These are phyloP conservation scores for Syritta pipiens DNA, from an alignment of 2,888 invertebrate genomes.

Conservation along the genomic window DNA sequence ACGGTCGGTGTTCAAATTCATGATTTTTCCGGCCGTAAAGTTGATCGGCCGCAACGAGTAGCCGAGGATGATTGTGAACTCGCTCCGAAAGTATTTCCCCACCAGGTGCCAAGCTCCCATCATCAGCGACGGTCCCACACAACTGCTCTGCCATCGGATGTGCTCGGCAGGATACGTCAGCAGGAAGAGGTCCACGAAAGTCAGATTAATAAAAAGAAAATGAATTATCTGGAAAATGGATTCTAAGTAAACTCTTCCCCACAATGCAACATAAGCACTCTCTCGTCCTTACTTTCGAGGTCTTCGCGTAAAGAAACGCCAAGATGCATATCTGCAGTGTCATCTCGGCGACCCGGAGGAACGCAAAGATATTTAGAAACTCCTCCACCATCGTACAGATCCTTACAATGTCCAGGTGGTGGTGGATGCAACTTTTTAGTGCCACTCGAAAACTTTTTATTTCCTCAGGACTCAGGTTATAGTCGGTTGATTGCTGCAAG, in stretches of 20 bases:
- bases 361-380: constrained; percentile 22
- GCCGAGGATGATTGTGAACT: background rate
- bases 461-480: background rate
- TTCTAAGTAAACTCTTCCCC: too few relatives aligned
- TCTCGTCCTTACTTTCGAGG: constrained; percentile 12
- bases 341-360: constrained; percentile 17
- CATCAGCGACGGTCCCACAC: background rate
- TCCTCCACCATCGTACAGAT: constrained; percentile 66
- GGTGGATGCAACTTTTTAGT: constrained; percentile 69
- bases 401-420: constrained; percentile 70
- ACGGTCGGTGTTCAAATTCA: background rate
- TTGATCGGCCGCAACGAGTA: background rate
- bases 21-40: background rate
- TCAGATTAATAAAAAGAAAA: background rate
- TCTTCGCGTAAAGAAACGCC: constrained; percentile 19
- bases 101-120: background rate
- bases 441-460: constrained; percentile 3
- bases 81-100: background rate
- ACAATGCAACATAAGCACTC: too few relatives aligned
- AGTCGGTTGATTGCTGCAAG: background rate
- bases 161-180: constrained; percentile 24
- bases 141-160: constrained; percentile 22
- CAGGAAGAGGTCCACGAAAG: constrained; percentile 16
- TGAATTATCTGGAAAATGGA: constrained; percentile 1
- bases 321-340: constrained; percentile 20